Evolutionary conservation across 2,113 vertebrate species (phyloP), one percentile per base, ranked within the genome.

Genomic region (Actenoides lindsayi): DNA sequence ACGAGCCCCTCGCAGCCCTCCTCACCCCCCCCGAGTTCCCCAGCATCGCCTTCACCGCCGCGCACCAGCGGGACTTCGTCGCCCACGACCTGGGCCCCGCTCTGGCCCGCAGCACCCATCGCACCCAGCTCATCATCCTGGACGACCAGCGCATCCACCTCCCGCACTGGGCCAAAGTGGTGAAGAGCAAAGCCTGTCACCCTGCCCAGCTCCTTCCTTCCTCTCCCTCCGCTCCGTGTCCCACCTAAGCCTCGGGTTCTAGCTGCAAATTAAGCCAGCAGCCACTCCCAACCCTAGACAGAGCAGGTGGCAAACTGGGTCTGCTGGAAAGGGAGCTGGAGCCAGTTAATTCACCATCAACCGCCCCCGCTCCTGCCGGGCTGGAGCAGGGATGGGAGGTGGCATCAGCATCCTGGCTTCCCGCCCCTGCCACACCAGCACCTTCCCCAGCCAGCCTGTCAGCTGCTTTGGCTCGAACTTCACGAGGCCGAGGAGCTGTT

Each of bases 131-230:
- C 70, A 97, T 99, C 79, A 98, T 99, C 19, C 95, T 99, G 51
- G 99, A 99, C 11, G 99, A 99, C 97, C 98, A 98, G 35, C 98
- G 99, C 48, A 69, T 99, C 74, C 97, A 99, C 94, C 98, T 99
- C 94, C 99, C 99, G 0, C 75, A 94, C 95, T 99, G 99, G 99
- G 99, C 99, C 65, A 97, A 98, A 98, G 99, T 98, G 99, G 99
- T 99, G 98, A 96, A 11, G 73, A 91, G 77, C 76, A 59, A 98
- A 98, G 5, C 42, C 20, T 10, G 1, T 5, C 5, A 2, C 51
- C 44, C 30, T 30, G 23, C 30, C n/a, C 2, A 0, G 23, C 54
- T 46, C 19, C 16, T 27, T 27, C 35, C 39, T 44, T 73, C 46
- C 48, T 16, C 27, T 41, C 59, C 50, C 53, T 53, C 27, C 0